Evolutionary conservation across 2,888 invertebrate species (phyloP), one percentile per base, ranked within the genome.

Genomic region (Helobdella robusta): DNA sequence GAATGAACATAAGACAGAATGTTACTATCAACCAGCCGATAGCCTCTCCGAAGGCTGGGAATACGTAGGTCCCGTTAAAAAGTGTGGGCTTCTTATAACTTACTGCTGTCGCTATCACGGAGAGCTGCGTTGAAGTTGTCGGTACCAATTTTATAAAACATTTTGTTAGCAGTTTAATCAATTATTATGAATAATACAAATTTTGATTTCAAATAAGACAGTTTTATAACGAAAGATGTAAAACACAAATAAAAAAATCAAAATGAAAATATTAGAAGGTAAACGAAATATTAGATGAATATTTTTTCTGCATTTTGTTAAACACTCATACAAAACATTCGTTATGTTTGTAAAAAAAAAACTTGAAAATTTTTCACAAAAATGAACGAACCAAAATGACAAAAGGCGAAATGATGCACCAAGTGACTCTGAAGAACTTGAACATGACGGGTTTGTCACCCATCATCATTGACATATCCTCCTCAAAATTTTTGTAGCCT

Each of bases 381-480:
- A 23, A 6, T 23, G 3, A 40, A 67, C 76, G 73, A 69, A 78
- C 78, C 36, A 68, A 18, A n/a, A 78, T 73, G 32, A 76, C 72
- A 15, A 74, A 58, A 15, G 78, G 78, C 5, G 78, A 74, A 2
- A 77, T 56, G 58, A 70, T 73, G 46, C 72, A 72, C 78, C 78
- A 78, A 48, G 72, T 73, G 32, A 74, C 68, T 67, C 72, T 72
- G 77, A 78, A 79, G 68, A 74, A 75, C 34, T 75, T 70, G 52
- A 72, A 74, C 34, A 23, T 23, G 34, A n/a, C 6, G 23, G 77
- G 76, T 62, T 74, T 73, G 30, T 69, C 70, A n/a, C 77, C 78
- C 23, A 78, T 35, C 79, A 79, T 79, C 73, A 77, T 71, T 34
- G 73, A 68, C 54, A 79, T 74, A 70, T 79, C 78, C 25, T 74